These are phyloP conservation scores for Amphipoea lucens DNA, from an alignment of 2,888 invertebrate species.

Conservation along the genomic window DNA sequence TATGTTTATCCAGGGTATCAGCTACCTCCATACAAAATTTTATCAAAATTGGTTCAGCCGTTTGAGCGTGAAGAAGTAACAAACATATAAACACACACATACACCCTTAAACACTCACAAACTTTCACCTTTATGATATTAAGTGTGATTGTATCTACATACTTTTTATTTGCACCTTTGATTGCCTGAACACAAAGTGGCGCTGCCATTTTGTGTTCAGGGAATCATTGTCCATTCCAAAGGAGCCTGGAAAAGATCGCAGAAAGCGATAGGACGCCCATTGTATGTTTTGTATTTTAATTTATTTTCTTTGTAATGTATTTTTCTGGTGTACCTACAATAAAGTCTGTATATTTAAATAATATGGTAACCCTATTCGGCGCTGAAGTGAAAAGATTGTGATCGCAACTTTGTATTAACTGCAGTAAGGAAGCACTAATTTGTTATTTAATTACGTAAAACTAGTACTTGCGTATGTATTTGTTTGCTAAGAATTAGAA, in stretches of 20 bases:
- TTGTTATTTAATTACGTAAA: slow-evolving; percentile 34
- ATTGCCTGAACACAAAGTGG: background rate
- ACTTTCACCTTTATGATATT: too few species aligned
- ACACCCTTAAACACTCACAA: too few species aligned
- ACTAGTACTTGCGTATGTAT: slow-evolving; percentile 13
- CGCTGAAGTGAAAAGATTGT: slow-evolving; percentile 58
- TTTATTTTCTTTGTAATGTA: background rate
- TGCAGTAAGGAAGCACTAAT: slow-evolving; percentile 51
- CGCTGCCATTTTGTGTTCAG: background rate
- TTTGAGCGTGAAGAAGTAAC: too few species aligned
- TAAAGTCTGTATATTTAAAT: background rate
- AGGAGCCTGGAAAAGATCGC: background rate
- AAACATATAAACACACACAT: too few species aligned
- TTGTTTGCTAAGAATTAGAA: slow-evolving; percentile 13
- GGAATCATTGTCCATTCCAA: background rate
- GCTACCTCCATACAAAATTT: too few species aligned
- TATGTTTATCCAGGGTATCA: too few species aligned
- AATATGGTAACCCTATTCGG: slow-evolving; percentile 38
- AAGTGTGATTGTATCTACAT: background rate
- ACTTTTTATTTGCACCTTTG: background rate
- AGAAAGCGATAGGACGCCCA: background rate
- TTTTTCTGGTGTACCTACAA: background rate
- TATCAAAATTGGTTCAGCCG: too few species aligned
- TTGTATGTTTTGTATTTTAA: background rate
- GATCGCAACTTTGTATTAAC: slow-evolving; percentile 48